Conservation (phyloP, 2,888 invertebrate species). For the Rutpela maculata region DNA sequence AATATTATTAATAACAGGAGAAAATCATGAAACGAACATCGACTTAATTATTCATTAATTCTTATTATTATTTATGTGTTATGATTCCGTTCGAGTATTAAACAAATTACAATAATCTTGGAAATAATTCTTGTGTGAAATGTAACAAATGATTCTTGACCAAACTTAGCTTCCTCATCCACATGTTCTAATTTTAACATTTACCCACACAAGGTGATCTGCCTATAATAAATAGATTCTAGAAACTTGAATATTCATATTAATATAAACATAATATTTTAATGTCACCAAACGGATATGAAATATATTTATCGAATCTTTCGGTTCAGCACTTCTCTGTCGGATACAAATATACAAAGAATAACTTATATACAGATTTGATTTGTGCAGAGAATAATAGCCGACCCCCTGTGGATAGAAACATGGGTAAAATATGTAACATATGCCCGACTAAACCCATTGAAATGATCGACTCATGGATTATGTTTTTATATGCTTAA, state of each 20-base stretch:
- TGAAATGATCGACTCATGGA: constrained; percentile 52
- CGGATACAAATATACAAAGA: constrained; percentile 34
- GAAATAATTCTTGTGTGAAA: background rate
- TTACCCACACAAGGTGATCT: background rate
- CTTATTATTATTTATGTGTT: too few relatives aligned
- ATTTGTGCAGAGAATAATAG: constrained; percentile 61
- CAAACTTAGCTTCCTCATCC: background rate
- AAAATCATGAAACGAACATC: too few relatives aligned
- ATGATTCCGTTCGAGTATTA: background rate
- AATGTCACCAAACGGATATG: constrained; percentile 17
- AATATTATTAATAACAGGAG: too few relatives aligned
- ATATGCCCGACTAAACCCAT: constrained; percentile 58
- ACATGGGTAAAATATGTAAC: constrained; percentile 61
- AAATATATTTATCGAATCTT: constrained; percentile 31
- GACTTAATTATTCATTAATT: too few relatives aligned
- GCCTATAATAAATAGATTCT: background rate
- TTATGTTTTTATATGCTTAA: constrained; percentile 42
- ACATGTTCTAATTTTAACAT: background rate
- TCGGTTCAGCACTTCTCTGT: constrained; percentile 32
- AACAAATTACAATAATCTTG: background rate
- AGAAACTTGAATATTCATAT: background rate
- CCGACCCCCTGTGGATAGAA: constrained; percentile 56
- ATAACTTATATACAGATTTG: constrained; percentile 51
- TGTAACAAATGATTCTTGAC: background rate
- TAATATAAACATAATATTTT: constrained; percentile 2